Evolutionary conservation across 2,888 invertebrate species (phyloP).

Genomic region (Enchytraeus crypticus): DNA sequence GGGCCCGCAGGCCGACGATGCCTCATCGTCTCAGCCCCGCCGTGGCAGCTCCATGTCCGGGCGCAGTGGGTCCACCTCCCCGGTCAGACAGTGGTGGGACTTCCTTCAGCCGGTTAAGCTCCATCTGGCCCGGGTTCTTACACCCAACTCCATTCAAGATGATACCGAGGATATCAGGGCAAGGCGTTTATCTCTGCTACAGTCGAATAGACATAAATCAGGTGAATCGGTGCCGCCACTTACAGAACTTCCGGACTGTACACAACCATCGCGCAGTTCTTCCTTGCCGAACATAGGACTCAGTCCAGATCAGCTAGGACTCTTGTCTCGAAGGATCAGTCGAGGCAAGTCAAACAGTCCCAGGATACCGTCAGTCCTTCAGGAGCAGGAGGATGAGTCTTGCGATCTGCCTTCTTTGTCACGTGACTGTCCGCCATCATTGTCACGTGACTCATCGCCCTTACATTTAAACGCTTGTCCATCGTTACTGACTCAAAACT

Average conservation of each 20-base stretch:
- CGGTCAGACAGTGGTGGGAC: conserved; percentile 14
- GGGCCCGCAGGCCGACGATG: neutral
- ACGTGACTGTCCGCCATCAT: neutral
- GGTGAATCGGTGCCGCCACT: neutral
- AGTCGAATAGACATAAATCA: too few relatives aligned
- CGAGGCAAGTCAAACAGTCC: neutral
- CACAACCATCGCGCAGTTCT: neutral
- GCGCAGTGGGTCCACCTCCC: neutral
- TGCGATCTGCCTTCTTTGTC: neutral
- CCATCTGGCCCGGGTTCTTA: neutral
- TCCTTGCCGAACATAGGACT: conserved; percentile 2
- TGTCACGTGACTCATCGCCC: neutral
- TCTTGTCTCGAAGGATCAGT: neutral
- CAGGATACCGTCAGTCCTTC: neutral
- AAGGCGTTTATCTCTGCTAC: too few relatives aligned
- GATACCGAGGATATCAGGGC: neutral
- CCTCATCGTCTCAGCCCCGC: neutral
- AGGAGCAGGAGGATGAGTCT: conserved; percentile 1
- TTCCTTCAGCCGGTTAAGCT: conserved; percentile 2
- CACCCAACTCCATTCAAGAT: neutral
- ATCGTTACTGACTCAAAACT: too few relatives aligned
- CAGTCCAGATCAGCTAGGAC: neutral
- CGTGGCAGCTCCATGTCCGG: conserved; percentile 17
- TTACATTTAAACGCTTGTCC: too few relatives aligned
- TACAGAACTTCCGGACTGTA: neutral